Evolutionary conservation across 2,797 vertebrate species (phyloP).

Genomic region (Telmatherina bonti): DNA sequence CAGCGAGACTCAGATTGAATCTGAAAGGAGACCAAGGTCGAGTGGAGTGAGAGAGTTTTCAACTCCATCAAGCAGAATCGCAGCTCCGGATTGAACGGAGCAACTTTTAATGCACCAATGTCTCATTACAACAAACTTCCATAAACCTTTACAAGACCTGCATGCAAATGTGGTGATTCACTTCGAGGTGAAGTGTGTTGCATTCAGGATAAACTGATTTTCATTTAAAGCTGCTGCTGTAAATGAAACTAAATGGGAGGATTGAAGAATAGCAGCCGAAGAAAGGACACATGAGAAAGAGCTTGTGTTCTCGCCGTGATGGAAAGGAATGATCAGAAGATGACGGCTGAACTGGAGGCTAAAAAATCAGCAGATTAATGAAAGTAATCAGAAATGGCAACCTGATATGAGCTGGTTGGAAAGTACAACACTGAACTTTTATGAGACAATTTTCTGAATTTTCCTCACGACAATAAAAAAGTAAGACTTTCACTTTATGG

Average conservation of each 20-base stretch:
- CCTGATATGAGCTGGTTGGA: not conserved
- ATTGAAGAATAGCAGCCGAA: not conserved
- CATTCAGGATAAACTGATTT: conserved; percentile 31
- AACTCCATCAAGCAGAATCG: conserved; percentile 75
- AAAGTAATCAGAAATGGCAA: not conserved
- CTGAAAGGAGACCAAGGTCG: conserved; percentile 71
- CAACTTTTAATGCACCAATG: conserved; percentile 73
- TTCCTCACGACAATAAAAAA: no score
- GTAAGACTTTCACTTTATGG: no score
- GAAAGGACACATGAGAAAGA: not conserved
- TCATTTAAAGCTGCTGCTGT: conserved; percentile 12
- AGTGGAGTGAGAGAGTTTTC: conserved; percentile 67
- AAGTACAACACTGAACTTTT: not conserved
- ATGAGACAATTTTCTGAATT: no score
- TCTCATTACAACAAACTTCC: conserved; percentile 65
- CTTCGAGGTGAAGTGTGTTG: conserved; percentile 50
- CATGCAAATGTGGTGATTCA: conserved; percentile 62
- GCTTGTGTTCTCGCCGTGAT: not conserved
- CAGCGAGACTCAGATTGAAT: conserved; percentile 63
- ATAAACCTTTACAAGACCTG: conserved; percentile 50
- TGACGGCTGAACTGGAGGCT: not conserved
- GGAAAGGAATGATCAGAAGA: not conserved
- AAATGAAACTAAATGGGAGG: conserved; percentile 4
- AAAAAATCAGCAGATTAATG: not conserved
- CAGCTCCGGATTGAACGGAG: conserved; percentile 53